Evolutionary conservation across 2,888 invertebrate species (phyloP).

Genomic region (Spialia ferax): DNA sequence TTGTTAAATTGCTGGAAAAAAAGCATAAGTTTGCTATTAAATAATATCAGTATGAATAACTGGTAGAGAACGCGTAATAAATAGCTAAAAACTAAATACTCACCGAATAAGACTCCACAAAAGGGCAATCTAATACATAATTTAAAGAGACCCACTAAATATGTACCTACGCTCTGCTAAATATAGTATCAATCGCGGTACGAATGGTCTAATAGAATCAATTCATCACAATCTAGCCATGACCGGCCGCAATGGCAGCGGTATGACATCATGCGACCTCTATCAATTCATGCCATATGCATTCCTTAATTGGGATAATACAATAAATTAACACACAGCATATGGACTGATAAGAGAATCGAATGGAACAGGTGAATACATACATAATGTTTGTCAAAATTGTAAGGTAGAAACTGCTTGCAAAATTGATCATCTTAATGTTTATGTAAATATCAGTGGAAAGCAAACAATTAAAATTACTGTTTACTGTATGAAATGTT

Average conservation of each 20-base stretch:
- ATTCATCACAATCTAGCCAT: conserved; percentile 25
- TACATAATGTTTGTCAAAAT: background rate
- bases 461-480: background rate
- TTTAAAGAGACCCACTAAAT: background rate
- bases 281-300: conserved; percentile 10
- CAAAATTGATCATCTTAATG: background rate
- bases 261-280: conserved; percentile 28
- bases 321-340: background rate
- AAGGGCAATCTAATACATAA: background rate
- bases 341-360: background rate
- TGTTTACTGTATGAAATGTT: background rate
- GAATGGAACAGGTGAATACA: background rate
- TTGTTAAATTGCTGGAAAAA: too few relatives aligned
- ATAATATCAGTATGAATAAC: too few relatives aligned
- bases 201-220: conserved; percentile 17
- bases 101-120: background rate
- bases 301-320: conserved; percentile 8
- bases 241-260: conserved; percentile 21
- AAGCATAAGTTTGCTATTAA: too few relatives aligned
- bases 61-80: too few relatives aligned
- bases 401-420: background rate
- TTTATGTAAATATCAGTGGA: background rate
- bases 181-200: conserved; percentile 16
- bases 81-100: too few relatives aligned
- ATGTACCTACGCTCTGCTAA: background rate